These are phyloP conservation scores for Tetragnatha versicolor DNA, from an alignment of 1,140 invertebrate species.

Conservation along the genomic window DNA sequence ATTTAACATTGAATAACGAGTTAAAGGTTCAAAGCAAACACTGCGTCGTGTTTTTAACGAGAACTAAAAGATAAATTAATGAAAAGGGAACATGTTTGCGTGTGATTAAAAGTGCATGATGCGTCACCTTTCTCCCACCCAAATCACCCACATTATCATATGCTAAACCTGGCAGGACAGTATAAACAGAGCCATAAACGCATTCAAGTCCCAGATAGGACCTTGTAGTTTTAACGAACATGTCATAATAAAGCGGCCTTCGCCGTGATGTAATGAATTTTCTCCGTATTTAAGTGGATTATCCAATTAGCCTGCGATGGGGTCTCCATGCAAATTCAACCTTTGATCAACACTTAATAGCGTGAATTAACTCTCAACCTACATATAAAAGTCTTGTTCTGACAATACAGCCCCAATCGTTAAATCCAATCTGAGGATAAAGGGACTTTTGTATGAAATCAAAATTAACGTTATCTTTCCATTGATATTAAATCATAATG, in stretches of 20 bases:
- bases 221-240: slow-evolving; percentile 33
- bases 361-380: slow-evolving; percentile 20
- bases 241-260: slow-evolving; percentile 15
- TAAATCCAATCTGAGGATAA: background rate
- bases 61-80: too few species aligned
- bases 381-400: slow-evolving; percentile 3
- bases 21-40: too few species aligned
- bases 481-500: too few species aligned
- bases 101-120: slow-evolving; percentile 35
- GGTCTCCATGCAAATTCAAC: slow-evolving; percentile 30
- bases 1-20: too few species aligned
- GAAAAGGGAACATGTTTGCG: too few species aligned
- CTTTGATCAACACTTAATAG: slow-evolving; percentile 45
- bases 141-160: slow-evolving; percentile 19
- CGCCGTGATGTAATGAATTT: slow-evolving; percentile 34
- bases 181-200: slow-evolving; percentile 14
- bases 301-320: slow-evolving; percentile 34
- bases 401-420: slow-evolving; percentile 22
- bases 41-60: too few species aligned
- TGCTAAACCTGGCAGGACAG: slow-evolving; percentile 20
- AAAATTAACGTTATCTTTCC: too few species aligned
- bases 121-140: slow-evolving; percentile 1
- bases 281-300: slow-evolving; percentile 38
- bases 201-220: slow-evolving; percentile 20
- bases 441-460: too few species aligned